These are phyloP conservation scores for Balaenoptera acutorostrata DNA, from an alignment of 2,113 vertebrate genomes.

Conservation along the genomic window DNA sequence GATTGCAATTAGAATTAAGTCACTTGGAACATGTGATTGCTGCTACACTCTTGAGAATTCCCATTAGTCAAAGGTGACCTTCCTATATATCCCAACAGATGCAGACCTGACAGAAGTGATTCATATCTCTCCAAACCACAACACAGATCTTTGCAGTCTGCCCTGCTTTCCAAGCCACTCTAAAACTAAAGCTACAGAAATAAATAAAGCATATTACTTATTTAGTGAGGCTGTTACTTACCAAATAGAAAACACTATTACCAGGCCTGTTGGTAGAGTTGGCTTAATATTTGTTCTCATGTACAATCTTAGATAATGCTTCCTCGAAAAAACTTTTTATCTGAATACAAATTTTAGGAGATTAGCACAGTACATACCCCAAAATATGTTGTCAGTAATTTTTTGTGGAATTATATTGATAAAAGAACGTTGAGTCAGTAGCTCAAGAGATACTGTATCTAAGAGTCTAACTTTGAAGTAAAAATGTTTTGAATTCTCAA, in stretches of 20 bases:
- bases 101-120: background rate
- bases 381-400: background rate
- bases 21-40: background rate
- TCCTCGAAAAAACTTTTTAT: background rate
- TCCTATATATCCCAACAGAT: background rate
- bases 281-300: background rate
- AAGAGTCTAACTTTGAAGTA: background rate
- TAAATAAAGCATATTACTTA: background rate
- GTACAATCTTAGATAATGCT: background rate
- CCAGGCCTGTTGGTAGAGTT: background rate
- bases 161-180: background rate
- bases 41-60: slow-evolving; percentile 9
- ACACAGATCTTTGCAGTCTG: background rate
- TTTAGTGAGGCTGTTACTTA: background rate
- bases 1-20: slow-evolving; percentile 39
- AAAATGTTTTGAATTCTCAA: background rate
- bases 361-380: background rate
- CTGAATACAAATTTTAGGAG: background rate
- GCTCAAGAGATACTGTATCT: background rate
- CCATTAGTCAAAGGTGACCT: slow-evolving; percentile 27
- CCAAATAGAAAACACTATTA: background rate
- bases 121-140: background rate
- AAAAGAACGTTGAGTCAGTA: background rate
- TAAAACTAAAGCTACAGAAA: background rate
- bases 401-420: background rate